phyloP scores from a whole-genome alignment of 2,888 invertebrate species.

The Notocelia uddmanniana region DNA sequence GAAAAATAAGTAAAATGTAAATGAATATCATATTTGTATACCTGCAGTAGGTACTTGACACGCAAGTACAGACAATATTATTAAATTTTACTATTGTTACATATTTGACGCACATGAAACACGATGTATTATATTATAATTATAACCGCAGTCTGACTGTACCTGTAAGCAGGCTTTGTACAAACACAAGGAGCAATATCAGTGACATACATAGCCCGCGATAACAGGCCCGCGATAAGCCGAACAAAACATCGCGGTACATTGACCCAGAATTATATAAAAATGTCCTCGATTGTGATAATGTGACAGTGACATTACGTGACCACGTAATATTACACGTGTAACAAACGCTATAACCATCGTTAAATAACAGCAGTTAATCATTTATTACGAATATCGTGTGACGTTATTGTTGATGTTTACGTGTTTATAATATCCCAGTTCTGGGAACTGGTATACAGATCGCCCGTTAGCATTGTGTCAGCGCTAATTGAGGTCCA shows the following conservation, averaged over 20 bases:
- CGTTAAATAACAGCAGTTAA: conserved; percentile 32
- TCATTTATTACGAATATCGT: conserved; percentile 15
- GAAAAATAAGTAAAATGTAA: no score
- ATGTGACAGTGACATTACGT: conserved; percentile 82
- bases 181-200: conserved; percentile 72
- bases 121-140: neutral
- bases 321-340: conserved; percentile 56
- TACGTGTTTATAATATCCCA: conserved; percentile 11
- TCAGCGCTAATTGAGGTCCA: conserved; percentile 59
- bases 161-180: conserved; percentile 59
- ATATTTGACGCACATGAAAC: no score
- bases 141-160: neutral
- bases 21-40: no score
- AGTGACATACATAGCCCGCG: conserved; percentile 80
- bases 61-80: no score
- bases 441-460: conserved; percentile 8
- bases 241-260: conserved; percentile 82
- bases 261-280: conserved; percentile 85
- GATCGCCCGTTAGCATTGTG: conserved; percentile 5
- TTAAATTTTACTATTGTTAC: no score
- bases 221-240: conserved; percentile 76
- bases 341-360: conserved; percentile 28
- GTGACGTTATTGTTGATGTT: conserved; percentile 26
- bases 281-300: conserved; percentile 81
- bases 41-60: no score